phyloP scores from a whole-genome alignment of 2,888 invertebrate genomes.

The Oligia fasciuncula region DNA sequence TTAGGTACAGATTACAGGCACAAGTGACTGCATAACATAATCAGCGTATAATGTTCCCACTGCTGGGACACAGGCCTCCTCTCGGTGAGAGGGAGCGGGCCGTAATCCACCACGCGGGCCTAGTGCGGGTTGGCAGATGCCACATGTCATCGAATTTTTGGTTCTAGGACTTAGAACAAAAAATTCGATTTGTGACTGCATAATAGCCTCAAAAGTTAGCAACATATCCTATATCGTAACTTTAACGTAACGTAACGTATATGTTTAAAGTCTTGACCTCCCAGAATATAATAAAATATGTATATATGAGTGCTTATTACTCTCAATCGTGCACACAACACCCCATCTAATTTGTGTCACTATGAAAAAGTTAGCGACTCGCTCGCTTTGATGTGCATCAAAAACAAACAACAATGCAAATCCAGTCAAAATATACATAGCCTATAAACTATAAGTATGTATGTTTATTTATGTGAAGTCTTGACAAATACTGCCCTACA shows the following conservation, averaged over 20 bases:
- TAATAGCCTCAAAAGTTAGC: neutral
- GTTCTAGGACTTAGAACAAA: too few species aligned
- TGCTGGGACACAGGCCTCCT: too few species aligned
- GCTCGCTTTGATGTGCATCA: neutral
- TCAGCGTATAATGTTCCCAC: too few species aligned
- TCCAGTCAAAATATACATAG: neutral
- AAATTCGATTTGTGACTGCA: neutral
- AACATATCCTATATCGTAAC: too few species aligned
- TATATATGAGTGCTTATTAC: neutral
- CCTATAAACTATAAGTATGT: too few species aligned
- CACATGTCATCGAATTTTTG: too few species aligned
- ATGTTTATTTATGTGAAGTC: neutral
- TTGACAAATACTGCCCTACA: constrained; percentile 1
- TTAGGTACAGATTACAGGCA: neutral
- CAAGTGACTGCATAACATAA: neutral
- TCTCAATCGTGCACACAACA: neutral
- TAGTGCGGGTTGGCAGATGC: too few species aligned
- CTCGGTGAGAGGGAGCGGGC: too few species aligned
- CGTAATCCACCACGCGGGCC: too few species aligned
- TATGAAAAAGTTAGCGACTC: neutral
- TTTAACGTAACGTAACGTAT: too few species aligned
- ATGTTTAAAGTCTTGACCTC: neutral
- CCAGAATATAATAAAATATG: neutral
- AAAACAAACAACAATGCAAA: neutral
- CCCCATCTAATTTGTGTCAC: too few species aligned